A percentile compares a stretch with the other conserved stretches of the same genome.
phyloP scores from a whole-genome alignment of 2,797 vertebrate genomes.

The Sebastes nivosus region DNA sequence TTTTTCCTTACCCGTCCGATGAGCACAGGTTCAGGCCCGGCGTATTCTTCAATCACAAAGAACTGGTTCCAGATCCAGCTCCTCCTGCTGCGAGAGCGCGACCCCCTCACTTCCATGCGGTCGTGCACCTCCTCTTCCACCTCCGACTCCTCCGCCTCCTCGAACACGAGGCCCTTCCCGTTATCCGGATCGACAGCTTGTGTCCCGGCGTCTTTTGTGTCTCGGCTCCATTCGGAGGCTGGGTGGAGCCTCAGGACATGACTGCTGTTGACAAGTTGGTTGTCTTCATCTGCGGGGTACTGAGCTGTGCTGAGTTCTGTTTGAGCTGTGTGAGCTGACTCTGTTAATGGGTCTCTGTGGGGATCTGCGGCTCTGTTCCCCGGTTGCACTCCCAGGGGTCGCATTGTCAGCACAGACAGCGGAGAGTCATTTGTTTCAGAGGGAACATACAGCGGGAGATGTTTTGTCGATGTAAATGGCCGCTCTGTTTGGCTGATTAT shows the following conservation, averaged over 20 bases:
- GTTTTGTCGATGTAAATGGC: constrained; percentile 68
- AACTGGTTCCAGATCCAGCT: constrained; percentile 98
- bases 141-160: constrained; percentile 76
- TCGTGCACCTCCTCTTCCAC: constrained; percentile 41
- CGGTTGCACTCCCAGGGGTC: constrained; percentile 64
- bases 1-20: constrained; percentile 90
- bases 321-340: constrained; percentile 64
- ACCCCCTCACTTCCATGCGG: constrained; percentile 47
- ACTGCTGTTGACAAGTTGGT: constrained; percentile 73
- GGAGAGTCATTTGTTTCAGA: constrained; percentile 69
- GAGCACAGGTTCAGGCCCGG: constrained; percentile 92
- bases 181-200: constrained; percentile 55
- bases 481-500: constrained; percentile 65
- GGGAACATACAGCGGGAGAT: constrained; percentile 53
- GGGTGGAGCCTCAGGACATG: constrained; percentile 84
- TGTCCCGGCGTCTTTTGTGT: constrained; percentile 58
- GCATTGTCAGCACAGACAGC: constrained; percentile 67
- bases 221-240: constrained; percentile 69
- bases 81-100: constrained; percentile 86
- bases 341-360: constrained; percentile 72
- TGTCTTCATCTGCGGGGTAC: constrained; percentile 71
- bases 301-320: constrained; percentile 67
- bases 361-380: constrained; percentile 65
- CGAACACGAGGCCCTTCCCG: constrained; percentile 79
- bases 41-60: constrained; percentile 94